Evolutionary conservation across 2,113 vertebrate species (phyloP).

Genomic region (Seriola dumerili): DNA sequence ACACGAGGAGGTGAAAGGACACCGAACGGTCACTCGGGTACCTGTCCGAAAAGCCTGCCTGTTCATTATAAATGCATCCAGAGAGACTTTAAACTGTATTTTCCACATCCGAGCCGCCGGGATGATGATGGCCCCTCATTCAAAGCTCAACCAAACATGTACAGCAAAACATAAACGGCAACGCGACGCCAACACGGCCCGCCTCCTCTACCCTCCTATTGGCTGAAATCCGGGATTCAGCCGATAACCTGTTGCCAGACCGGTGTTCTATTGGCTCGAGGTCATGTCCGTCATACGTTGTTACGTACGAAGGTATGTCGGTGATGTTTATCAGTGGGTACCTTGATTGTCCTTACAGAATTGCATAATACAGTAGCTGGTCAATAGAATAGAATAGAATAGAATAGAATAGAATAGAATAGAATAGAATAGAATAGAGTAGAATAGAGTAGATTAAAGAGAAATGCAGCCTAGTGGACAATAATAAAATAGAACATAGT

Average conservation of each 20-base stretch:
- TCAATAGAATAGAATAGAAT: background rate
- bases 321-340: conserved; percentile 47
- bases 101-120: conserved; percentile 78
- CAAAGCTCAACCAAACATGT: conserved; percentile 83
- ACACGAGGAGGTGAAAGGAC: background rate
- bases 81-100: conserved; percentile 74
- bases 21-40: conserved; percentile 27
- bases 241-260: conserved; percentile 41
- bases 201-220: conserved; percentile 67
- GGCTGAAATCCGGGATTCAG: conserved; percentile 38
- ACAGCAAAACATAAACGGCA: conserved; percentile 48
- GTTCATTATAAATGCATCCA: conserved; percentile 53
- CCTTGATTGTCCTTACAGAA: conserved; percentile 54
- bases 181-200: conserved; percentile 25
- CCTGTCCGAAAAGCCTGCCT: conserved; percentile 32
- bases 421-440: background rate
- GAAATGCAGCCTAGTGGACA: background rate
- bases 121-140: conserved; percentile 84
- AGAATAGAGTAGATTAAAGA: too few species aligned
- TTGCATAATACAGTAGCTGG: background rate
- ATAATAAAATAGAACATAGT: background rate
- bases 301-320: conserved; percentile 50
- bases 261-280: conserved; percentile 53
- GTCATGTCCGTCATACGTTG: conserved; percentile 38
- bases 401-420: too few species aligned